Base-by-base conservation (phyloP, 2,797 vertebrate genomes). In the Leuciscus waleckii region DNA sequence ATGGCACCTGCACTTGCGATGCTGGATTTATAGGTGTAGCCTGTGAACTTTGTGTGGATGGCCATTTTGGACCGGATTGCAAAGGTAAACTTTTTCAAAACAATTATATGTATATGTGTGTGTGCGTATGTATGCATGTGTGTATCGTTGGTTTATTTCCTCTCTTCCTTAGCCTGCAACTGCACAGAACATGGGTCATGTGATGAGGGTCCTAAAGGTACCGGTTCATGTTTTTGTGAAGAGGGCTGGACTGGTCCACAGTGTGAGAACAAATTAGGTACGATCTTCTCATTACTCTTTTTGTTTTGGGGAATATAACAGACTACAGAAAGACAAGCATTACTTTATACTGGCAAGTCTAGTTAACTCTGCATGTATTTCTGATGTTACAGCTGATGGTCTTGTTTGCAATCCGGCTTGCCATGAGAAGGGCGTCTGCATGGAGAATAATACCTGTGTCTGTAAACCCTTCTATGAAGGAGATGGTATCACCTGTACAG, bases 401-500 rank as follows among this genome's bases (percentile, higher is more conserved):
- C 94, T 93, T 0, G 85, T 80, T 5, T 99, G 98, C 43, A 93
- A 89, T 0, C 98, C 97, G 0, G 49, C 92, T 63, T 99, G 98
- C 84, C 97, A 97, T 0, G 23, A 83, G 10, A 94, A 98, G 0
- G 98, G 95, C 0, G 51, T 97, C 83, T 99, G 98, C 88, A 93
- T 19, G 7, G 93, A 95, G 37, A 97, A 97, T 90, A 97, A 95
- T 92, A 96, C 94, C 0, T 99, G 98, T 29, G 92, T 97, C 80
- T 99, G 98, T 92, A 94, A 93, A 82, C 96, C 94, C 0, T 91
- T 95, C 73, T 97, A 98, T 0, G 88, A 95, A 0, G 98, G 98
- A 43, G 97, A 99, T 0, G 98, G 98, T 5, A 82, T 95, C 81
- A 97, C 93, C 0, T 99, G 98, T 87, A 96, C 92, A 93, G 98